These are phyloP conservation scores for Corythaeola cristata DNA, from an alignment of 2,113 vertebrate species.

Conservation along the genomic window DNA sequence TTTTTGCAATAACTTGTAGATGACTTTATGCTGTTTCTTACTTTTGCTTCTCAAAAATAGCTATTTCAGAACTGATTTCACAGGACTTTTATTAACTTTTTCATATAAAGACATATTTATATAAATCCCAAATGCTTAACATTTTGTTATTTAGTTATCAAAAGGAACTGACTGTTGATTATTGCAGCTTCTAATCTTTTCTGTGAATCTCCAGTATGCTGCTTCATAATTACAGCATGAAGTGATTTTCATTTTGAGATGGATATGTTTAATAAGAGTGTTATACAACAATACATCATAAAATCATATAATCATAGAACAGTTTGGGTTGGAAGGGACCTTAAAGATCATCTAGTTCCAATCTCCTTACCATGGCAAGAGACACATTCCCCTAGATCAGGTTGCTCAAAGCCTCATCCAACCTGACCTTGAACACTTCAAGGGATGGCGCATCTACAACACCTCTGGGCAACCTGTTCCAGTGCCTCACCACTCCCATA, in stretches of 20 bases:
- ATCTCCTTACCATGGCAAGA: too few relatives aligned
- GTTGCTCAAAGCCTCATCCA: too few relatives aligned
- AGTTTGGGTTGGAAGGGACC: too few relatives aligned
- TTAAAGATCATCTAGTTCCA: too few relatives aligned
- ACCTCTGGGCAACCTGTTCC: too few relatives aligned
- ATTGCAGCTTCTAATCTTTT: background rate
- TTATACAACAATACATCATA: background rate
- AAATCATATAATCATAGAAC: background rate
- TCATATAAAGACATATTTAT: background rate
- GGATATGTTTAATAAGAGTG: background rate
- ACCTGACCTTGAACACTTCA: too few relatives aligned
- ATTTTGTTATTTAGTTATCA: background rate
- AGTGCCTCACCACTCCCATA: too few relatives aligned
- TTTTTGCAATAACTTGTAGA: background rate
- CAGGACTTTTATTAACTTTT: background rate
- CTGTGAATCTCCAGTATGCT: background rate
- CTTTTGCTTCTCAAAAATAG: background rate
- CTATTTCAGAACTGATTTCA: background rate
- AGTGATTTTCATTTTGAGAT: background rate
- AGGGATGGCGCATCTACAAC: too few relatives aligned
- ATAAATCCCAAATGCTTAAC: background rate
- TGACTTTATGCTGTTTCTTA: background rate
- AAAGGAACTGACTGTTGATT: background rate
- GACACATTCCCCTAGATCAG: too few relatives aligned
- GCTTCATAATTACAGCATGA: background rate